These are phyloP conservation scores for Camelus bactrianus DNA, from an alignment of 2,113 vertebrate species.

Conservation along the genomic window DNA sequence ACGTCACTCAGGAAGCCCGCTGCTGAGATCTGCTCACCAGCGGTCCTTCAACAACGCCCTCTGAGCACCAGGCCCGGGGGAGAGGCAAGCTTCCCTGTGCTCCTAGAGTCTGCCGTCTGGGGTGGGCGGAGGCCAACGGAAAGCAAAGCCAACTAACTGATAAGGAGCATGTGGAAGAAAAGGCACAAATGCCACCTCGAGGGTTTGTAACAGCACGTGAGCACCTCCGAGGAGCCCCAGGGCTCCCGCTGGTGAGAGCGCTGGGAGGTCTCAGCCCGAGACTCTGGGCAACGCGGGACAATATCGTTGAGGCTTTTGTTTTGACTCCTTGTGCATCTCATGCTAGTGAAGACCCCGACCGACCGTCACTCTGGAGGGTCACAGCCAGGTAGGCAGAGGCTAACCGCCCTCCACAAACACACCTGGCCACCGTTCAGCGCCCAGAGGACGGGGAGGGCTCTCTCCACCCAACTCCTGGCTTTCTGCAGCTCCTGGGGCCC, in stretches of 20 bases:
- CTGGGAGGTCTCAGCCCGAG: neutral
- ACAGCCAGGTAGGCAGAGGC: neutral
- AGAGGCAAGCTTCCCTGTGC: neutral
- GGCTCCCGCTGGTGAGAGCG: neutral
- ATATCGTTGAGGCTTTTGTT: neutral
- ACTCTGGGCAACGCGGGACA: neutral
- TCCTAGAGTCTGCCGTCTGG: neutral
- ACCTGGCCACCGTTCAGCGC: no score
- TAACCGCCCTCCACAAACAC: neutral
- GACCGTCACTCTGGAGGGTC: neutral
- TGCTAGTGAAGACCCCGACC: fast-evolving
- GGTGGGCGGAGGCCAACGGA: neutral
- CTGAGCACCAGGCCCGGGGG: neutral
- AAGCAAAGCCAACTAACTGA: fast-evolving
- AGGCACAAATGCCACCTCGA: fast-evolving
- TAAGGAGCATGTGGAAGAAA: neutral
- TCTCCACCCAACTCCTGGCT: neutral
- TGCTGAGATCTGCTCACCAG: neutral
- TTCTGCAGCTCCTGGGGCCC: neutral
- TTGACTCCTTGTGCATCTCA: neutral
- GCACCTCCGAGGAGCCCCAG: fast-evolving
- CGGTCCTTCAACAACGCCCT: neutral
- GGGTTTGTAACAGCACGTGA: fast-evolving
- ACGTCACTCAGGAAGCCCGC: neutral
- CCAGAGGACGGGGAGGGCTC: neutral